Base-by-base conservation (phyloP, 2,888 invertebrate species). In the Agrochola litura region DNA sequence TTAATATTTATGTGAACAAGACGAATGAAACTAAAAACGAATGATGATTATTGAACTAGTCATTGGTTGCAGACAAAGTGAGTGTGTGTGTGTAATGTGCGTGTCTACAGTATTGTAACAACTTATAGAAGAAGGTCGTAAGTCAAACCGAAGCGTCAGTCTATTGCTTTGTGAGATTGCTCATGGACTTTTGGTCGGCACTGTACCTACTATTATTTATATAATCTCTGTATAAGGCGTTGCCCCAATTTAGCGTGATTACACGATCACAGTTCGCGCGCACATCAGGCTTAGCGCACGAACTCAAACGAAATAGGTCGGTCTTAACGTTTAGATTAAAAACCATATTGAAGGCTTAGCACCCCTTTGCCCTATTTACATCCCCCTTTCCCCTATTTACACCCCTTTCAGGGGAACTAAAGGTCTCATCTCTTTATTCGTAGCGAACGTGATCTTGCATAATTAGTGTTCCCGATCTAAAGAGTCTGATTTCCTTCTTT, bases 401-500 rank as follows among this genome's bases (percentile, higher is more conserved):
- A 66, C 43, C 58, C 67, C 72, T 61, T 72, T 73, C 68, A 60
- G 60, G 37, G n/a, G 65, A 64, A 56, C 52, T 65, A 54, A 73
- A 65, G 63, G 65, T 66, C 43, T 73, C 69, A 61, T 60, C 84
- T 64, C 85, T 84, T 74, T 82, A 72, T 75, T 74, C 60, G 5
- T 6, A 46, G 25, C 14, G 69, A 74, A 76, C 86, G 82, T 86
- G 85, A 73, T 73, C 63, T 67, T 30, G 85, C 85, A 75, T 86
- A 79, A 84, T 84, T 67, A 75, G 64, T 70, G 49, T 25, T 64
- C 37, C 22, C 56, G 49, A 67, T 63, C 54, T 41, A 66, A 49
- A 61, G 37, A 22, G 25, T n/a, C 60, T 66, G 66, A 61, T 73
- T 68, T 82, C n/a, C 19, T 67, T 37, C 2, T 30, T 71, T 63